A percentile compares a stretch with the other conserved stretches of the same genome.
Conservation (phyloP, 2,797 vertebrate genomes). For the Graptemys geographica region DNA sequence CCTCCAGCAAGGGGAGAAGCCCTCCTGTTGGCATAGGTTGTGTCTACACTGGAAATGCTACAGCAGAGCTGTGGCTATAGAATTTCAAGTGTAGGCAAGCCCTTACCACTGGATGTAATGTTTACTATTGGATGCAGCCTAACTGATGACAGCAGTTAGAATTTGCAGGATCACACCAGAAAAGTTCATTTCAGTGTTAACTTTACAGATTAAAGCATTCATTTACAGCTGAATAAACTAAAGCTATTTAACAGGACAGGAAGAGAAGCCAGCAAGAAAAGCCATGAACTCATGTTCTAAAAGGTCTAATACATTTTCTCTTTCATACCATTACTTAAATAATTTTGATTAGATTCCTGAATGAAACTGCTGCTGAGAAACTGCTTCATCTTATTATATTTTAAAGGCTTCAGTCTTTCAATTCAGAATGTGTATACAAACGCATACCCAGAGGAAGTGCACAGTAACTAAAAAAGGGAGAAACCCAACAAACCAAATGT, state of each 20-base stretch:
- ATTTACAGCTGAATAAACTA: not conserved
- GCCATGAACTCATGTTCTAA: not conserved
- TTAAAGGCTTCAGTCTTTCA: not conserved
- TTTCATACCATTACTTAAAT: not conserved
- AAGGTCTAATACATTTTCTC: not conserved
- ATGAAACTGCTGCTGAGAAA: not conserved
- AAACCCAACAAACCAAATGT: not conserved
- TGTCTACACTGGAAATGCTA: not conserved
- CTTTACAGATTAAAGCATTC: slow-evolving; percentile 1
- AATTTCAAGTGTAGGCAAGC: not conserved
- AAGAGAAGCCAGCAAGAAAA: not conserved
- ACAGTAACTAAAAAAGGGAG: not conserved
- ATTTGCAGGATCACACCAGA: not conserved
- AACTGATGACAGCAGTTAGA: not conserved
- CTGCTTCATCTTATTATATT: not conserved
- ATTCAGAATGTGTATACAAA: not conserved
- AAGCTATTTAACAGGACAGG: not conserved
- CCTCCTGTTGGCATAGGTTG: not conserved
- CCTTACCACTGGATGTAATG: not conserved
- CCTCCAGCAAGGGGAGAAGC: not conserved
- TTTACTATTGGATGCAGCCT: not conserved
- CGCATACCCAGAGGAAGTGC: not conserved
- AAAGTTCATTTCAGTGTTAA: not conserved
- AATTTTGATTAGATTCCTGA: not conserved
- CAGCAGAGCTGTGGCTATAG: not conserved